Percentiles rank a stretch among this genome's conserved stretches.
These are phyloP conservation scores for Dipodomys spectabilis DNA, from an alignment of 2,113 vertebrate species.

Conservation along the genomic window DNA sequence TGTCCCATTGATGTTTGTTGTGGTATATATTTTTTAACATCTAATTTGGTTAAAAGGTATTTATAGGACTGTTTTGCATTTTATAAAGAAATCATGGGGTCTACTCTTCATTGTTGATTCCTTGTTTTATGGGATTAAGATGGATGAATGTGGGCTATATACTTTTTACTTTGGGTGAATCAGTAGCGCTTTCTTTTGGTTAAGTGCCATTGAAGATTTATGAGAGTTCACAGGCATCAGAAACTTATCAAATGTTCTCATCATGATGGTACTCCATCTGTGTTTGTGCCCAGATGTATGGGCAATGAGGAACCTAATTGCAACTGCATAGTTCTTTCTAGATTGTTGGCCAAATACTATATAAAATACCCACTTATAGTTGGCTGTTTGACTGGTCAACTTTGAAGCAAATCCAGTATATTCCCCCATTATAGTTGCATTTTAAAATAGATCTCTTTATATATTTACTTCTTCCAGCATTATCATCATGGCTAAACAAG, in stretches of 20 bases:
- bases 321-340: not conserved
- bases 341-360: not conserved
- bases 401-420: not conserved
- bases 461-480: constrained; percentile 10
- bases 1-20: not conserved
- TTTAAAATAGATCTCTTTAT: not conserved
- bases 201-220: not conserved
- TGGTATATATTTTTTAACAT: not conserved
- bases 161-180: not conserved
- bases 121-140: not conserved
- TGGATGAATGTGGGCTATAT: not conserved
- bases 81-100: not conserved
- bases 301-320: not conserved
- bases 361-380: not conserved
- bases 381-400: not conserved
- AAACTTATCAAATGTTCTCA: not conserved
- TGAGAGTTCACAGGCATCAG: not conserved
- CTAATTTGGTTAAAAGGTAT: not conserved
- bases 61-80: not conserved
- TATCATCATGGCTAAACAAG: not conserved
- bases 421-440: not conserved
- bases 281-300: not conserved
- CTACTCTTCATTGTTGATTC: constrained; percentile 9
- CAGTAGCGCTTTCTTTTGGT: not conserved
- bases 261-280: not conserved